A percentile compares a stretch with the other conserved stretches of the same genome.
These are phyloP conservation scores for Petrolisthes cinctipes DNA, from an alignment of 2,888 invertebrate genomes.

Conservation along the genomic window DNA sequence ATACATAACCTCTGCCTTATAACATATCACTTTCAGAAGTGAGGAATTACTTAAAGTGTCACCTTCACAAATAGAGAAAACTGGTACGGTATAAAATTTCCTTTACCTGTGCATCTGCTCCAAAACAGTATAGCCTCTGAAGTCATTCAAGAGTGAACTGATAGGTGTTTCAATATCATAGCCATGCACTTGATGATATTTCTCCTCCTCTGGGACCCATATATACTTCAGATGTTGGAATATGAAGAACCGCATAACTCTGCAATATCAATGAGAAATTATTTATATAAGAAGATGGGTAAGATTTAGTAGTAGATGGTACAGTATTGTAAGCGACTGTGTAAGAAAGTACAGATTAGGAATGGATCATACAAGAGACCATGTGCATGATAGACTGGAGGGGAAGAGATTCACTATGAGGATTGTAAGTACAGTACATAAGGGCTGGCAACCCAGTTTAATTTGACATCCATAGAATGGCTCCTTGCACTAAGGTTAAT, in stretches of 20 bases:
- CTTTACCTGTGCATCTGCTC: conserved; percentile 66
- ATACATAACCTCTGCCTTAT: background rate
- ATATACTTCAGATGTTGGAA: conserved; percentile 68
- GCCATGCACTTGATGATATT: conserved; percentile 68
- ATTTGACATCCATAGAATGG: too few species aligned
- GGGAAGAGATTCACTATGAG: too few species aligned
- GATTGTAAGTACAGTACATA: too few species aligned
- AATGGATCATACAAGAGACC: background rate
- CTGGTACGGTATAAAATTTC: background rate
- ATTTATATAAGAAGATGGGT: background rate
- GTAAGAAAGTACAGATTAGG: background rate
- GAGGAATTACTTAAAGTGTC: too few species aligned
- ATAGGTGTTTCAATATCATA: conserved; percentile 67
- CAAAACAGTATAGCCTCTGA: conserved; percentile 52
- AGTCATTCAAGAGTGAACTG: conserved; percentile 45
- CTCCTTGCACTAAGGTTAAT: too few species aligned
- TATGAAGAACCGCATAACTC: conserved; percentile 67
- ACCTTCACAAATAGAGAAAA: too few species aligned
- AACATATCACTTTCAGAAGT: too few species aligned
- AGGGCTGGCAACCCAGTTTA: too few species aligned
- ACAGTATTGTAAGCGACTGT: background rate
- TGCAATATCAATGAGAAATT: conserved; percentile 26
- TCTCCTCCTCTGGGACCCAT: conserved; percentile 67
- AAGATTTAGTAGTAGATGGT: background rate
- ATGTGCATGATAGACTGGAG: background rate